phyloP scores from a whole-genome alignment of 2,113 vertebrate genomes.

The Caranx melampygus region DNA sequence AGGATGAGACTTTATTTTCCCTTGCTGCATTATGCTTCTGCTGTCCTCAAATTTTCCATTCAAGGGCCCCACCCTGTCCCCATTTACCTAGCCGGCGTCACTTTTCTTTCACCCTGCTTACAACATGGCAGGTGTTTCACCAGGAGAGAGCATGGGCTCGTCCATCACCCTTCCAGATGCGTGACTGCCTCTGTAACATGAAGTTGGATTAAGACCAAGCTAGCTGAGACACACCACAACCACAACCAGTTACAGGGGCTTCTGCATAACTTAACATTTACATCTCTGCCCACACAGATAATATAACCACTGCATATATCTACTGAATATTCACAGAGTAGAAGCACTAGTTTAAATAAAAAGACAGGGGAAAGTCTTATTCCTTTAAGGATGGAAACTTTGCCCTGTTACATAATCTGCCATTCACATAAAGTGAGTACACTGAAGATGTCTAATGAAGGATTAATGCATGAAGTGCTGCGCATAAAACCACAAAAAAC shows the following conservation, averaged over 20 bases:
- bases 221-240: slow-evolving; percentile 27
- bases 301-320: slow-evolving; percentile 12
- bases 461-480: not conserved
- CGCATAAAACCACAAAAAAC: not conserved
- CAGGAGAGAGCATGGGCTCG: not conserved
- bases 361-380: not conserved
- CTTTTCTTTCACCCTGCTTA: slow-evolving; percentile 27
- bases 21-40: slow-evolving; percentile 22
- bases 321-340: slow-evolving; percentile 28
- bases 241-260: slow-evolving; percentile 25
- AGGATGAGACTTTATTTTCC: not conserved
- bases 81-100: slow-evolving; percentile 24
- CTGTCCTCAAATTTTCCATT: slow-evolving; percentile 25
- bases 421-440: not conserved
- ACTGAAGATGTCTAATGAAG: not conserved
- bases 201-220: slow-evolving; percentile 42
- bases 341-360: slow-evolving; percentile 12
- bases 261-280: slow-evolving; percentile 64
- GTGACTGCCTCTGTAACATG: not conserved
- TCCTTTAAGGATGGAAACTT: not conserved
- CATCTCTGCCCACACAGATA: slow-evolving; percentile 45
- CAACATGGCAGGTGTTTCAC: slow-evolving; percentile 29
- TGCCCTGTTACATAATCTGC: not conserved
- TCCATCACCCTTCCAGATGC: not conserved
- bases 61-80: not conserved